These are phyloP conservation scores for Pseudorectes ferrugineus DNA, from an alignment of 2,113 vertebrate genomes.

Conservation along the genomic window DNA sequence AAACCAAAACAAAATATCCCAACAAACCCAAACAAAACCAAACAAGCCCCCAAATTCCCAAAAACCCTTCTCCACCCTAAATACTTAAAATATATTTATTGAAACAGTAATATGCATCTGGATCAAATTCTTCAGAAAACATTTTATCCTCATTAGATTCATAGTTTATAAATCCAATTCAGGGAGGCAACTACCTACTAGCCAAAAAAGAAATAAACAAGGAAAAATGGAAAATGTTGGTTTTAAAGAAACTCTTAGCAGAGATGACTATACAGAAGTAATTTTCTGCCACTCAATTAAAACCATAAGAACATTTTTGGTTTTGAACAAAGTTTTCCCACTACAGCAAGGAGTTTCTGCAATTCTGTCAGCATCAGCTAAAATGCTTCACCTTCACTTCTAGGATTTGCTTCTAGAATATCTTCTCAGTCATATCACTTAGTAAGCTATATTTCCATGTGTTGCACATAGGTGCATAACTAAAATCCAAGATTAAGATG, in stretches of 20 bases:
- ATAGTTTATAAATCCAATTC: slow-evolving; percentile 14
- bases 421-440: background rate
- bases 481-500: background rate
- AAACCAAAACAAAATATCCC: background rate
- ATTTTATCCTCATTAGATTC: background rate
- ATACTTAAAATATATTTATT: background rate
- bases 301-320: slow-evolving; percentile 23
- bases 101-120: slow-evolving; percentile 5
- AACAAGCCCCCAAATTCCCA: background rate
- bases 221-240: slow-evolving; percentile 27
- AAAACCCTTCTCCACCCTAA: background rate
- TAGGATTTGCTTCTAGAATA: background rate
- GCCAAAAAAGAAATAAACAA: slow-evolving; percentile 31
- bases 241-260: slow-evolving; percentile 28
- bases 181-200: background rate
- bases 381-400: background rate
- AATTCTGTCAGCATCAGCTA: background rate
- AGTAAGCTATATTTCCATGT: background rate
- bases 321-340: background rate
- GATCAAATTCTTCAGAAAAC: slow-evolving; percentile 31
- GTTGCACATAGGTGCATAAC: background rate
- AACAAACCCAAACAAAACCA: background rate
- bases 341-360: background rate
- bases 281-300: slow-evolving; percentile 39
- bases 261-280: slow-evolving; percentile 7